Evolutionary conservation across 2,888 invertebrate species (phyloP).

Genomic region (Lycophotia porphyrea): DNA sequence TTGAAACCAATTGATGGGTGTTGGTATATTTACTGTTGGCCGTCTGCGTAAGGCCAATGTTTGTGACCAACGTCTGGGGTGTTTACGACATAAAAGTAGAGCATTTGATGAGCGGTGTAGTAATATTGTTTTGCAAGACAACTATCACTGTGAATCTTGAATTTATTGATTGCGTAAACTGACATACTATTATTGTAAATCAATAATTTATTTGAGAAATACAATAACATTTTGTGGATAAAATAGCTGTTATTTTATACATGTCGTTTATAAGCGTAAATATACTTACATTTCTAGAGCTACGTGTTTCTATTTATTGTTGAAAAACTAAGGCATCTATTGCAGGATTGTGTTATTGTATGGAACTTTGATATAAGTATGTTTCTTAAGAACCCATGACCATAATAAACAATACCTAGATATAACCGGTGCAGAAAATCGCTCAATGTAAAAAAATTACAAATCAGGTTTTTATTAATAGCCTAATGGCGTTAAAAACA

Average conservation of each 20-base stretch:
- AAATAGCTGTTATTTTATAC: neutral
- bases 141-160: constrained; percentile 29
- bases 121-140: constrained; percentile 35
- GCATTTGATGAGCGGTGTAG: constrained; percentile 52
- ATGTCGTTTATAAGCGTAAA: neutral
- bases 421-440: neutral
- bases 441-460: neutral
- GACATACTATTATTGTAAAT: constrained; percentile 12
- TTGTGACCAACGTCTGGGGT: constrained; percentile 31
- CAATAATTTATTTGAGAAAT: constrained; percentile 14
- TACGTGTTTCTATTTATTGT: neutral
- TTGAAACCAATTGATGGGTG: constrained; percentile 64
- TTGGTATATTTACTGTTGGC: constrained; percentile 47
- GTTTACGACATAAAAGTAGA: constrained; percentile 46
- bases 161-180: constrained; percentile 23
- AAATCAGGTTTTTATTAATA: neutral
- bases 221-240: neutral
- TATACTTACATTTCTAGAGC: neutral
- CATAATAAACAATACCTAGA: neutral
- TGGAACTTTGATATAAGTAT: neutral
- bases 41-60: constrained; percentile 49
- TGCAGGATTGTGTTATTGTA: neutral
- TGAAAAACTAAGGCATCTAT: neutral
- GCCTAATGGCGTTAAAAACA: neutral
- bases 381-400: neutral